A percentile compares a stretch with the other conserved stretches of the same genome.
phyloP scores from a whole-genome alignment of 2,888 invertebrate species.

The Eueremaeus valkanovi region DNA sequence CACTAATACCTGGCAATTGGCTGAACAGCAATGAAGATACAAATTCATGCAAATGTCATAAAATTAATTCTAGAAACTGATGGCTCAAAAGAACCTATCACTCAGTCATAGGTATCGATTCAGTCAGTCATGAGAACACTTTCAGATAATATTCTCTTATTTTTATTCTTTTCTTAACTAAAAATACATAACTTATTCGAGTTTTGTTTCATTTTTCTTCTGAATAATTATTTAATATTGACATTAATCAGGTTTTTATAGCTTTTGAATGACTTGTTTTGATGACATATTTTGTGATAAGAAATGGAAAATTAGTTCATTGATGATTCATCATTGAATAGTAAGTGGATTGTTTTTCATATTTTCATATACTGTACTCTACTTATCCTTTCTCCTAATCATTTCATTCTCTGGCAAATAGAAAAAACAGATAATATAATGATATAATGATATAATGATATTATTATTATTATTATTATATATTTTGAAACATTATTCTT shows the following conservation, averaged over 20 bases:
- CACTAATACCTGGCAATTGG: slow-evolving; percentile 16
- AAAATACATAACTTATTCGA: background rate
- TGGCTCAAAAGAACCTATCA: background rate
- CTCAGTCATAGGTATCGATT: background rate
- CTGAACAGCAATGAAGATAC: background rate
- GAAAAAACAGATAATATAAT: no score
- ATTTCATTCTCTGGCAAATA: no score
- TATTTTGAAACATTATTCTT: no score
- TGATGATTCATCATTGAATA: slow-evolving; percentile 1
- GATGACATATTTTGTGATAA: slow-evolving; percentile 27
- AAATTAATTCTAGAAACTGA: background rate
- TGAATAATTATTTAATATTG: slow-evolving; percentile 21
- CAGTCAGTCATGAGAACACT: background rate
- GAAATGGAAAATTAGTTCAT: slow-evolving; percentile 6
- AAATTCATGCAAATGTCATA: slow-evolving; percentile 15
- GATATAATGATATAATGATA: no score
- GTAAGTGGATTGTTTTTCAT: background rate
- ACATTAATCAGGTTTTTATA: slow-evolving; percentile 6
- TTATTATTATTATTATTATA: no score
- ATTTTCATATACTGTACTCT: background rate
- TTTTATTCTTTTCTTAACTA: background rate
- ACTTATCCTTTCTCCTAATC: no score
- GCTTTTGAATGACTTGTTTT: slow-evolving; percentile 31
- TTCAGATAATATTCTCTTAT: background rate
- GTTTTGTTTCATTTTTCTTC: background rate